Conservation (phyloP, 2,888 invertebrate species). For the Siphlonurus alternatus region DNA sequence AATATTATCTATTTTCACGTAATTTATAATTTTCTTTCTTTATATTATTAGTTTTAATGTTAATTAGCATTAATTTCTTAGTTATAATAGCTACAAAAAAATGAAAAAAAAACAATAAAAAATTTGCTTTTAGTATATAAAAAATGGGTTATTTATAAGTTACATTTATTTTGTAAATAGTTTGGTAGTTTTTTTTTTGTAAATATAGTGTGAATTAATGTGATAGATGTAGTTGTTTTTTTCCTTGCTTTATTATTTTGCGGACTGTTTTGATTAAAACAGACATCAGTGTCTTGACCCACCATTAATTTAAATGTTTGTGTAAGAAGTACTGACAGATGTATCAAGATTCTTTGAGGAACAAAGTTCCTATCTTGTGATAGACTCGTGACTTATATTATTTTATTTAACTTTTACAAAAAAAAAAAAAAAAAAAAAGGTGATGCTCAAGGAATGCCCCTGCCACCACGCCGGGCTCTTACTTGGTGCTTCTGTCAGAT, state of each 20-base stretch:
- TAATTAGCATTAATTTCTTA: background rate
- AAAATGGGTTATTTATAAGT: background rate
- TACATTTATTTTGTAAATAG: background rate
- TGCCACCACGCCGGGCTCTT: too few species aligned
- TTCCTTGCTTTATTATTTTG: too few species aligned
- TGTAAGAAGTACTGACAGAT: background rate
- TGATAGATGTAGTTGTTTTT: background rate
- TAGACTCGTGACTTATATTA: background rate
- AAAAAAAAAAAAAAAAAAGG: background rate
- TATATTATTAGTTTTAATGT: background rate
- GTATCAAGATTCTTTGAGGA: background rate
- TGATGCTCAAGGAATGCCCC: background rate
- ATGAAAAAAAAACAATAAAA: background rate
- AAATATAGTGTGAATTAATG: background rate
- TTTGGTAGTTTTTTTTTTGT: background rate
- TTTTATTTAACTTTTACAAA: background rate
- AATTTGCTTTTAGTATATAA: background rate
- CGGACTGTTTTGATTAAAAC: too few species aligned
- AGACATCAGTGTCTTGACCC: background rate
- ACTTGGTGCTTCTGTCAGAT: too few species aligned
- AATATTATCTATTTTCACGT: background rate
- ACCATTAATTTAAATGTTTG: background rate
- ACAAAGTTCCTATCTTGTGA: constrained; percentile 1
- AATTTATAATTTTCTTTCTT: background rate
- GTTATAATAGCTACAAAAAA: background rate